Evolutionary conservation across 2,113 vertebrate genomes (phyloP), one percentile per base, ranked within the genome.

Genomic region (Rostratula benghalensis): DNA sequence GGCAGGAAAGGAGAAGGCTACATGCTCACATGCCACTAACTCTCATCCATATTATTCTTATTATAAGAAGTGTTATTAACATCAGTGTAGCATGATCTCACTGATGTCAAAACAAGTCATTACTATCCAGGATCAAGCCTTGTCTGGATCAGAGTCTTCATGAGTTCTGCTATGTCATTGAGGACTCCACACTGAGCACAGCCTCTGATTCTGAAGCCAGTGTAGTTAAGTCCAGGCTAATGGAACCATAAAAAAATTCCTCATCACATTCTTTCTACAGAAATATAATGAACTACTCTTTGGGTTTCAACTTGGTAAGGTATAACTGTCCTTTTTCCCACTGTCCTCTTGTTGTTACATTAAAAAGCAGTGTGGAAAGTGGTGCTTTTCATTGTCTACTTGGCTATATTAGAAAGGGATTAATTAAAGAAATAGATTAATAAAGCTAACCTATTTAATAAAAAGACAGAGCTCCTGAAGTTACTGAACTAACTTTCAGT

Each of bases 361-460:
- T 73, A 70, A 19, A 63, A 69, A 53, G 13, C 31, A n/a, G 27
- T 28, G 23, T 20, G 37, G 14, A 59, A 57, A 33, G 45, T 18
- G 27, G 43, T 51, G 11, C 27, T 18, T 83, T 43, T 53, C 30
- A 12, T 43, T 35, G 59, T 39, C 48, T 75, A 15, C 18, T 61
- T 87, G 31, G 41, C 71, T 95, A 82, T 82, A 74, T 53, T 71
- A 77, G 80, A 21, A 41, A 73, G 27, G 80, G 74, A 82, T 94
- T 89, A 93, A 80, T 43, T 61, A 33, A 86, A 11, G 9, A 39
- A 39, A 94, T 61, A 23, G 50, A 83, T 79, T 86, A 90, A 90
- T 68, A 48, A 8, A 83, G 56, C 63, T 89, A 96, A 89, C 79
- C 41, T 33, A 89, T 50, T 88, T 92, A 95, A 71, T 78, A 89